Percentiles rank a stretch among this genome's conserved stretches.
Conservation (phyloP, 2,888 invertebrate species). For the Caenorhabditis macrosperma region DNA sequence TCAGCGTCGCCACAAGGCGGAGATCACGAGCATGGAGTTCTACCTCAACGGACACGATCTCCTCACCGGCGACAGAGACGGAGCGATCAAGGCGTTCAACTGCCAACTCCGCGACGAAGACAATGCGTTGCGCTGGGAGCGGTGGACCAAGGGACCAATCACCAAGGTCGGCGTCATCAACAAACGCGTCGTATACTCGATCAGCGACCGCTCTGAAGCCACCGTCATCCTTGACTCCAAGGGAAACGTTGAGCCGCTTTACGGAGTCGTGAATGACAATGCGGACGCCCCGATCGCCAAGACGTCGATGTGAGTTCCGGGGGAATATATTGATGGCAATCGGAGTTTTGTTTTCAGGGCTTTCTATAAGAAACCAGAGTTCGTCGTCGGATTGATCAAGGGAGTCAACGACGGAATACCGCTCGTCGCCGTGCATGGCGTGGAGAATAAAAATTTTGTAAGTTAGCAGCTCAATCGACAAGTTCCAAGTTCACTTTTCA, state of each 20-base stretch:
- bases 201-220: constrained; percentile 7
- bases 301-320: constrained; percentile 21
- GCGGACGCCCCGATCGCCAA: not conserved
- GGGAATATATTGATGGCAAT: too few species aligned
- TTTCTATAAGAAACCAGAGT: constrained; percentile 36
- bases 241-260: constrained; percentile 26
- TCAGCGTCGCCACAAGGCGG: constrained; percentile 46
- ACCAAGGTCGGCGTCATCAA: constrained; percentile 50
- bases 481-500: constrained; percentile 5
- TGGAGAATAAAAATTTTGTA: constrained; percentile 29
- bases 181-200: constrained; percentile 38
- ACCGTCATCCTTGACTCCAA: constrained; percentile 40
- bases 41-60: constrained; percentile 55
- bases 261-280: constrained; percentile 9
- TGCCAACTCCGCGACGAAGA: constrained; percentile 42
- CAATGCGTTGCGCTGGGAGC: constrained; percentile 49
- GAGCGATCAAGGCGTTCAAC: constrained; percentile 32
- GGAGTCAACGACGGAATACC: constrained; percentile 42
- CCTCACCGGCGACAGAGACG: constrained; percentile 47
- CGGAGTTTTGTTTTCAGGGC: constrained; percentile 27
- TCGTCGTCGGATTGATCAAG: constrained; percentile 26
- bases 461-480: not conserved
- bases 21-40: constrained; percentile 52
- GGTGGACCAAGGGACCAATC: constrained; percentile 30
- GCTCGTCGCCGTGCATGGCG: constrained; percentile 38